Base-by-base conservation (phyloP, 1,140 invertebrate genomes). In the Pissodes strobi region DNA sequence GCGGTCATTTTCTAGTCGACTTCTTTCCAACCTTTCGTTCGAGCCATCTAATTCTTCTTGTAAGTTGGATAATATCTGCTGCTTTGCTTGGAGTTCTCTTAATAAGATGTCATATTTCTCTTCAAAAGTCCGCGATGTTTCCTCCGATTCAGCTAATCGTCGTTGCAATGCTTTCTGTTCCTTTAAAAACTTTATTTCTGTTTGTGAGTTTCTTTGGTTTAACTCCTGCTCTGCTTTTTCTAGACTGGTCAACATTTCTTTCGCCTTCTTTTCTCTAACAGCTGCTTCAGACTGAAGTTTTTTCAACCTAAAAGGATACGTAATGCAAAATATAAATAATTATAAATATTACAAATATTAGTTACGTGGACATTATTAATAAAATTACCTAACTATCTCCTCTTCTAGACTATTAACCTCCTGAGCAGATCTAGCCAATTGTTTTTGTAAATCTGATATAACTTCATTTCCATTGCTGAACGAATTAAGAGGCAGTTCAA, bases 1-100 rank as follows among this genome's bases (percentile, higher is more conserved):
- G 10, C 79, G 79, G 66, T 92, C 90, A 73, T 92, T 93, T 79
- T 93, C 91, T 73, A 91, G 87, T 41, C 90, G 87, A 58, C 86
- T 87, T 64, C 83, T 82, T 1, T 84, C 73, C 22, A 90, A 75
- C 56, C 84, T 73, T 69, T 83, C 80, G 57, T 81, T 82, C n/a
- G 69, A 67, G 46, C 63, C 82, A 73, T 82, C 82, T 34, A 88
- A 74, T 75, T 87, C 85, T 56, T 83, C 82, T 74, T 85, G 84
- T 45, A 88, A 76, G 65, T 79, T 81, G 56, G 78, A 72, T 17
- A 84, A 74, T 12, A 79, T 79, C 53, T 83, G 81, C 71, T 88
- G 86, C 68, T 84, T 87, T 27, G 84, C 83, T 19, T 83, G 76
- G 15, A 89, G 71, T 70, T 89, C 86, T 17, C 81, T 80, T n/a